Conservation (phyloP, 2,888 invertebrate species). For the Latheticus oryzae region DNA sequence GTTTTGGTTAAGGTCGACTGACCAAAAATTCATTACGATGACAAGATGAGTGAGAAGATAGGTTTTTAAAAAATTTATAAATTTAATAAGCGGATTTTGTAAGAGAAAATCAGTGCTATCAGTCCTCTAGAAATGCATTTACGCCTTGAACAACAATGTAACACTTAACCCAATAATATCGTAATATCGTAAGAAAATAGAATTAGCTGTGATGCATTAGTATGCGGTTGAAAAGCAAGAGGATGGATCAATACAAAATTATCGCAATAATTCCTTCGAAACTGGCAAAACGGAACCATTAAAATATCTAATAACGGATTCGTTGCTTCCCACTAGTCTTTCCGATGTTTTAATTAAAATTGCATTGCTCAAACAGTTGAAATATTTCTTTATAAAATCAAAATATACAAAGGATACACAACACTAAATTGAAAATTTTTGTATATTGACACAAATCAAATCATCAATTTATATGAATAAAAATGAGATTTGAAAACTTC, state of each 20-base stretch:
- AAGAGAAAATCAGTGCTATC: constrained; percentile 1
- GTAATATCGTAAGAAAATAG: constrained; percentile 1
- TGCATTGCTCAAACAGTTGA: no score
- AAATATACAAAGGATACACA: no score
- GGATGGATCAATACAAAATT: constrained; percentile 7
- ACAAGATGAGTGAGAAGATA: no score
- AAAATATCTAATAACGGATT: background rate
- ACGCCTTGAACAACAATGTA: constrained; percentile 2
- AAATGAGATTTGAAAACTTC: no score
- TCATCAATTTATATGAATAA: no score
- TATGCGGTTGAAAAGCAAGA: constrained; percentile 1
- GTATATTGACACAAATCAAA: no score
- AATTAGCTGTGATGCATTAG: constrained; percentile 5
- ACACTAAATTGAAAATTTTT: no score
- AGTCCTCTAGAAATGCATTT: background rate
- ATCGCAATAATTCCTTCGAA: background rate
- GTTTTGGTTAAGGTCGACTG: constrained; percentile 5
- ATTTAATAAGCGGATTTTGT: background rate
- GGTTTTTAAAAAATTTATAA: background rate
- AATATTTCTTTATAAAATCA: no score
- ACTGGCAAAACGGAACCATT: background rate
- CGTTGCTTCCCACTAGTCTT: no score
- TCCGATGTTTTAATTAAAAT: no score
- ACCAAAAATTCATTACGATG: no score
- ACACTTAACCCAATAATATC: constrained; percentile 10